Base-by-base conservation (phyloP, 2,113 vertebrate species). In the Tor tambroides region DNA sequence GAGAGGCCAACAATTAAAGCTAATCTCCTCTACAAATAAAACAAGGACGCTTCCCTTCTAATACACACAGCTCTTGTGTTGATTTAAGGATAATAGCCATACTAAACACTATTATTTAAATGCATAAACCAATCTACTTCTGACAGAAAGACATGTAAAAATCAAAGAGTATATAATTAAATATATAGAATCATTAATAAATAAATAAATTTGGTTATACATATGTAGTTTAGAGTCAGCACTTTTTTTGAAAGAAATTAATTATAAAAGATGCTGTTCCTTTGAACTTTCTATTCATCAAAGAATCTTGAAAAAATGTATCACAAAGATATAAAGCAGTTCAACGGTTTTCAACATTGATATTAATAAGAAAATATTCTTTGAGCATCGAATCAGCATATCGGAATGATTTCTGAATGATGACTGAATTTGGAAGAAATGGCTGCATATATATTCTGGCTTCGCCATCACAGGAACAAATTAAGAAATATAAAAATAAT, bases 1-100 rank as follows among this genome's bases (percentile, higher is more conserved):
- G 28, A 80, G 46, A 54, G 56, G 85, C 49, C 26, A 19, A 65
- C 79, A 87, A 87, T 87, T 82, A 74, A 81, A 87, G 86, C 28
- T 87, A 87, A 87, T 82, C 79, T 87, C 28, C 49, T 32, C 28
- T 28, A 49, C 67, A 87, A 87, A 87, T 56, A 74, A 75, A 6
- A 69, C 38, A 56, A 46, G 76, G 61, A 82, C 79, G 83, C 46
- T 49, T 49, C 46, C 46, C 46, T 14, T 49, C 46, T 12, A 49
- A 14, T 49, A 49, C 46, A 81, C 79, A 87, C 67, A 80, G n/a
- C 51, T 49, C 17, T 63, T 26, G 32, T 63, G 86, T 61, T 87
- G 23, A 87, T 54, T 76, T 87, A 87, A 87, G 79, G 32, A 63
- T 38, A 82, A 30, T 11, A 41, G 86, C 19, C 19, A 74, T 63